These are phyloP conservation scores for Anodontia alba DNA, from an alignment of 2,888 invertebrate species.

Conservation along the genomic window DNA sequence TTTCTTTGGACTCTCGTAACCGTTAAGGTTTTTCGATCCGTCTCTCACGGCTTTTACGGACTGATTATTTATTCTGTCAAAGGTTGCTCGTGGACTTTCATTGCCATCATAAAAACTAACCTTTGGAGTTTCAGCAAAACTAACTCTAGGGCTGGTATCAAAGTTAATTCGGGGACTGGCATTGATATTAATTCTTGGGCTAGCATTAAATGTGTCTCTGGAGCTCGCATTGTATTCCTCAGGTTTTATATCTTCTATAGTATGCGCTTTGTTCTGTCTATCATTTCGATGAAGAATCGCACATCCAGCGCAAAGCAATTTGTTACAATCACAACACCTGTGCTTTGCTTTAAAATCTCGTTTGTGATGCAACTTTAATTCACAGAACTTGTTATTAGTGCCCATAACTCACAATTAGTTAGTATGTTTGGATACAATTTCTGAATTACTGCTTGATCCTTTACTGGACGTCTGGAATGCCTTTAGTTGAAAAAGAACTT, in stretches of 20 bases:
- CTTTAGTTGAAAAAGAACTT: no score
- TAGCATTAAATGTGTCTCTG: not conserved
- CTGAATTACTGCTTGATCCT: not conserved
- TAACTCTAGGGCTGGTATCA: not conserved
- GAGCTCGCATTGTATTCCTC: not conserved
- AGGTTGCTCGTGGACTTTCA: not conserved
- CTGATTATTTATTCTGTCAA: not conserved
- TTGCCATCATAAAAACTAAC: conserved; percentile 2
- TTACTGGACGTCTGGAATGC: no score
- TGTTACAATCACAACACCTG: not conserved
- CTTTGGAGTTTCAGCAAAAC: not conserved
- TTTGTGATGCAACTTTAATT: conserved; percentile 7
- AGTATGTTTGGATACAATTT: not conserved
- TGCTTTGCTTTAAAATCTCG: conserved; percentile 11
- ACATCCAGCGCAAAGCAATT: conserved; percentile 2
- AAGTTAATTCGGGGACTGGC: not conserved
- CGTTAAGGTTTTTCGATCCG: not conserved
- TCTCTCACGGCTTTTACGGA: not conserved
- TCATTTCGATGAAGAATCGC: conserved; percentile 2
- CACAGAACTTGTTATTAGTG: not conserved
- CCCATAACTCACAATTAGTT: not conserved
- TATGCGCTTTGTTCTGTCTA: not conserved
- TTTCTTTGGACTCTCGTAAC: not conserved
- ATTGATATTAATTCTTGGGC: not conserved
- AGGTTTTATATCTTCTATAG: not conserved